Evolutionary conservation across 2,888 invertebrate genomes (phyloP).

Genomic region (Andrena dorsata): DNA sequence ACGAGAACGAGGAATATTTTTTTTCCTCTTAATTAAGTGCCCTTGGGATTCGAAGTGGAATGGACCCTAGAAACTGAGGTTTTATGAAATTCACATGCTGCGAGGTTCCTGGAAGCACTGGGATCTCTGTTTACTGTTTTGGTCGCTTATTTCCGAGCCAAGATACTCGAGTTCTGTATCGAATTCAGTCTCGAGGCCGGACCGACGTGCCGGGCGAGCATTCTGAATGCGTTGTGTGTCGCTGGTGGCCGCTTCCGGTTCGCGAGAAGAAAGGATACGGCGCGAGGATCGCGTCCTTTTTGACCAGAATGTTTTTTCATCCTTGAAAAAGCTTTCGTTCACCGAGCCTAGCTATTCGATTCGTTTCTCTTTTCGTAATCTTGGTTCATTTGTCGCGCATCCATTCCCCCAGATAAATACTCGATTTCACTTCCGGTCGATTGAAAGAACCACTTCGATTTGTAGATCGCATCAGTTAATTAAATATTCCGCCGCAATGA

Average conservation of each 20-base stretch:
- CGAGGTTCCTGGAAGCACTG: background rate
- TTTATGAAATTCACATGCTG: too few species aligned
- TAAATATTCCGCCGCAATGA: background rate
- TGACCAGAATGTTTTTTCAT: slow-evolving; percentile 25
- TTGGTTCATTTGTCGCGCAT: too few species aligned
- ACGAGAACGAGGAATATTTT: background rate
- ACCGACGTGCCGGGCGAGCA: slow-evolving; percentile 56
- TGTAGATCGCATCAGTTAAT: background rate
- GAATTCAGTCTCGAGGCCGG: slow-evolving; percentile 47
- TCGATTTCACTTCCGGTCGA: background rate
- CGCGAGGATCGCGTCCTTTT: slow-evolving; percentile 52
- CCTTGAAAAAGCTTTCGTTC: slow-evolving; percentile 45
- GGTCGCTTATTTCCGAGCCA: slow-evolving; percentile 14
- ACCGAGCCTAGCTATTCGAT: background rate
- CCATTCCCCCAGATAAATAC: background rate
- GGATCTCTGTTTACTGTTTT: slow-evolving; percentile 28
- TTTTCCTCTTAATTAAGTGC: background rate
- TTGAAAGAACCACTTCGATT: background rate
- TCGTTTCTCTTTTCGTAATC: background rate
- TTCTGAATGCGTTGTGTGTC: slow-evolving; percentile 61
- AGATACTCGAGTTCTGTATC: slow-evolving; percentile 26
- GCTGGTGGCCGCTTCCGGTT: slow-evolving; percentile 52
- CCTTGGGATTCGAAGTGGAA: too few species aligned
- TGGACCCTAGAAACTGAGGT: too few species aligned
- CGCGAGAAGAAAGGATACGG: slow-evolving; percentile 51